Base-by-base conservation (phyloP, 2,113 vertebrate species). In the Tachycineta bicolor region DNA sequence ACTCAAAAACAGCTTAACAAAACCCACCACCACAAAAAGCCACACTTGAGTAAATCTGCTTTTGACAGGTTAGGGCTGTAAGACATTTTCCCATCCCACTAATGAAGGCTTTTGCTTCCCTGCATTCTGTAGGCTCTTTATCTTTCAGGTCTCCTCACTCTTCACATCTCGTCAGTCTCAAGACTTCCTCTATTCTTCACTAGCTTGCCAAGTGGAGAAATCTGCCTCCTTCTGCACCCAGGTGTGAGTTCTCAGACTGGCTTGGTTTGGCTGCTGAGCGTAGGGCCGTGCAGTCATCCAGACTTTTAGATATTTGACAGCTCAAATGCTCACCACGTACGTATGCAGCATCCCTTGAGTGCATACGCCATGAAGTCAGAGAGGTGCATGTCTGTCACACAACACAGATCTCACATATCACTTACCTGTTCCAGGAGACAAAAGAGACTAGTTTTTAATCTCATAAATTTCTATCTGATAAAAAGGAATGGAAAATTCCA, bases 401-500 rank as follows among this genome's bases (percentile, higher is more conserved):
- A 68, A 50, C 37, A 55, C 0, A 3, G 6, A 31, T 43, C 26
- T 93, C n/a, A 75, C 2, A 1, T 33, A 49, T 11, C 10, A 29
- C 5, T 68, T 62, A 71, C 7, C 21, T 39, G 2, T 74, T 52
- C 44, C 6, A 5, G 23, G 50, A n/a, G 3, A 89, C 7, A 1
- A 53, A 25, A 68, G 3, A 76, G 8, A 31, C 0, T 44, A 13
- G 22, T 41, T 69, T 60, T 25, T 10, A 23, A 5, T 41, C 41
- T 23, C 14, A 41, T 16, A 15, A 24, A 47, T 62, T 47, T 76
- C 6, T 43, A 24, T 37, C 5, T 50, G 28, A 41, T 19, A 63
- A 64, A 92, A 91, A 71, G 3, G 6, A 20, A 69, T 71, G 69
- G 89, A 84, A 94, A 89, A 87, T 82, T 65, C 75, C n/a, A 76